A percentile compares a stretch with the other conserved stretches of the same genome.
phyloP scores from a whole-genome alignment of 2,888 invertebrate genomes.

The Eupithecia abbreviata region DNA sequence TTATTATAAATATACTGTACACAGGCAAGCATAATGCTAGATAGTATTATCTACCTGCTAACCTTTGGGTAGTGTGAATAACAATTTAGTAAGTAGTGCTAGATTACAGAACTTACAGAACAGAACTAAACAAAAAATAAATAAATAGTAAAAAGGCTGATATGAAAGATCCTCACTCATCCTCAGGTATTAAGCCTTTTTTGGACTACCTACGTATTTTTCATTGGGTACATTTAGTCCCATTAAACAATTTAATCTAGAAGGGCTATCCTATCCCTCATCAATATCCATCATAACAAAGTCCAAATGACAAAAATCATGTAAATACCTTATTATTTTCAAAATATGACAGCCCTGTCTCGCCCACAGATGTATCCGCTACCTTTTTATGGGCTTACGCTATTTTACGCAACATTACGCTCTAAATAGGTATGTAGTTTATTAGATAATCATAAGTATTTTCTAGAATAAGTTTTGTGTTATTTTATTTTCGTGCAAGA shows the following conservation, averaged over 20 bases:
- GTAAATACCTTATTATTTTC: background rate
- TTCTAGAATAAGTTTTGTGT: too few species aligned
- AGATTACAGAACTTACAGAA: too few species aligned
- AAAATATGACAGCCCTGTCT: slow-evolving; percentile 11
- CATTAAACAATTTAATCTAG: background rate
- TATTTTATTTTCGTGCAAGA: too few species aligned
- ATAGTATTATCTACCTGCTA: too few species aligned
- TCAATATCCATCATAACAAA: background rate
- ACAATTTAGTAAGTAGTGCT: too few species aligned
- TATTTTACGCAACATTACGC: slow-evolving; percentile 53
- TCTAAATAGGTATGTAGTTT: slow-evolving; percentile 42
- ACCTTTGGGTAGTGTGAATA: too few species aligned
- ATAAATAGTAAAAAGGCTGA: too few species aligned
- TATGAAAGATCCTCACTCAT: too few species aligned
- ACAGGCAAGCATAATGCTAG: too few species aligned
- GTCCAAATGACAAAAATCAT: background rate
- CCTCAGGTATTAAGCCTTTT: background rate
- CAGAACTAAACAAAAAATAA: too few species aligned
- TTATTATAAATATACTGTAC: too few species aligned
- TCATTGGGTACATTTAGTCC: background rate
- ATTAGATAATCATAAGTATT: slow-evolving; percentile 34
- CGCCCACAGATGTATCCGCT: slow-evolving; percentile 38
- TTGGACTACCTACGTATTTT: background rate
- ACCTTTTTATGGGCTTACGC: slow-evolving; percentile 56
- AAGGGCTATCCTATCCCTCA: too few species aligned